phyloP scores from a whole-genome alignment of 2,888 invertebrate genomes.

The Harpagoxenus sublaevis region DNA sequence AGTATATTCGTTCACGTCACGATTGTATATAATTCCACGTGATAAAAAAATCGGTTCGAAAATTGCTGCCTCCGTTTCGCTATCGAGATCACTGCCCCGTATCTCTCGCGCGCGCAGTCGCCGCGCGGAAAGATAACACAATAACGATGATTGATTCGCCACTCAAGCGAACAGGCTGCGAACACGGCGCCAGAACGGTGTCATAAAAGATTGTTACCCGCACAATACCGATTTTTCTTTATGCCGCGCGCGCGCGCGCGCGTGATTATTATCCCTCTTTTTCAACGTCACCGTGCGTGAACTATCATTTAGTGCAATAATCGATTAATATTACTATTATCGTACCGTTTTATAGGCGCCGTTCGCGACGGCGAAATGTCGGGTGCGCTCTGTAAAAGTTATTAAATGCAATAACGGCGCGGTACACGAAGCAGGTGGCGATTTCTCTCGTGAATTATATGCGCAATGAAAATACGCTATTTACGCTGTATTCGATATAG shows the following conservation, averaged over 20 bases:
- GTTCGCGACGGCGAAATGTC: constrained; percentile 14
- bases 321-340: constrained; percentile 58
- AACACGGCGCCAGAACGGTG: constrained; percentile 31
- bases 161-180: not conserved
- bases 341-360: constrained; percentile 19
- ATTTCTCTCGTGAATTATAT: constrained; percentile 43
- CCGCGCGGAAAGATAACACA: constrained; percentile 29
- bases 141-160: constrained; percentile 45
- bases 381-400: constrained; percentile 23
- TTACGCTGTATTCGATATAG: constrained; percentile 38
- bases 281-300: constrained; percentile 5
- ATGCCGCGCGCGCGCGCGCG: not conserved
- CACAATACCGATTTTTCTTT: constrained; percentile 34
- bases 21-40: not conserved
- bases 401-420: constrained; percentile 51
- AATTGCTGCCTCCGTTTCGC: not conserved
- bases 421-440: constrained; percentile 23
- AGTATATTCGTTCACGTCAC: not conserved
- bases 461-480: constrained; percentile 43
- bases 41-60: not conserved
- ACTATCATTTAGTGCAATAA: constrained; percentile 52
- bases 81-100: constrained; percentile 2
- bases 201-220: constrained; percentile 46
- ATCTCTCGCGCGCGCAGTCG: not conserved
- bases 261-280: constrained; percentile 49